phyloP scores from a whole-genome alignment of 1,140 invertebrate genomes.

The Platyscapa corneri region DNA sequence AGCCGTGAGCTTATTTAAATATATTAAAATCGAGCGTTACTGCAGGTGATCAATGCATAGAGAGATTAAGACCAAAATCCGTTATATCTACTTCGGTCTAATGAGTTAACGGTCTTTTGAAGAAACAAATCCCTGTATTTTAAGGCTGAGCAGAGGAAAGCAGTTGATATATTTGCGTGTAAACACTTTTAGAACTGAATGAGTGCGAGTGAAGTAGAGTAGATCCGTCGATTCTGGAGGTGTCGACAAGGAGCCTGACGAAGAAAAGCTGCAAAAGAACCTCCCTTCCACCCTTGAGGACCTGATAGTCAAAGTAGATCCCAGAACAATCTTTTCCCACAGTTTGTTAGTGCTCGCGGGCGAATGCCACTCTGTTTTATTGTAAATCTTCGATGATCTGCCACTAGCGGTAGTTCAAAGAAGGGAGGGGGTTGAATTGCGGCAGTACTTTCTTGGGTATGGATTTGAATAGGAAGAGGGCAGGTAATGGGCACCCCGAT shows the following conservation, averaged over 20 bases:
- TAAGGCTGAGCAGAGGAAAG: neutral
- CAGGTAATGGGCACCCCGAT: constrained; percentile 66
- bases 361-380: constrained; percentile 59
- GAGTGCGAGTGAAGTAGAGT: neutral
- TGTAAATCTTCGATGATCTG: constrained; percentile 70
- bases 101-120: constrained; percentile 14
- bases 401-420: constrained; percentile 21
- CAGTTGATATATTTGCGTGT: neutral
- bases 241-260: neutral
- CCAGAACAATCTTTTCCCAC: constrained; percentile 56
- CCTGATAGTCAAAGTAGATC: constrained; percentile 67
- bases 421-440: neutral
- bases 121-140: neutral
- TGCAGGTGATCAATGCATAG: constrained; percentile 23
- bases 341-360: constrained; percentile 61
- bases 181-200: neutral
- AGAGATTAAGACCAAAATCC: neutral
- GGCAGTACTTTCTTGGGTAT: neutral
- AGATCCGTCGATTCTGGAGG: neutral
- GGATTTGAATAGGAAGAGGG: constrained; percentile 70
- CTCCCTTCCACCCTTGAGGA: constrained; percentile 7
- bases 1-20: constrained; percentile 38
- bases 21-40: constrained; percentile 6
- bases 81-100: constrained; percentile 4
- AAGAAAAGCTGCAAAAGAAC: neutral